Evolutionary conservation across 2,113 vertebrate genomes (phyloP).

Genomic region (Fulica atra): DNA sequence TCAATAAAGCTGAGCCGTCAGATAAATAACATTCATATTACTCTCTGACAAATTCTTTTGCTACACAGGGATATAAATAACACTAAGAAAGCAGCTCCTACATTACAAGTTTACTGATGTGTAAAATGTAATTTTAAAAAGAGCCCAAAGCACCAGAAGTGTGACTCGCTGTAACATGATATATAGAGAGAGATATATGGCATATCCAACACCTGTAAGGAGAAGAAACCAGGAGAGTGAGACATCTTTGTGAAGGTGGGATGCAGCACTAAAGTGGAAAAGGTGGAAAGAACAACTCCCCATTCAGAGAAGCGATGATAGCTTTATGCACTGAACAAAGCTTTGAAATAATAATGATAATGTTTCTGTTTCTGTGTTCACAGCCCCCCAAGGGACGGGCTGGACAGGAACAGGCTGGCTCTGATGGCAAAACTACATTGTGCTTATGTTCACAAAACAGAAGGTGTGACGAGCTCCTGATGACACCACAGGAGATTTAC

Average conservation of each 20-base stretch:
- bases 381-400: background rate
- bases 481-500: background rate
- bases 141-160: slow-evolving; percentile 62
- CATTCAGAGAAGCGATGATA: background rate
- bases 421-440: background rate
- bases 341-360: background rate
- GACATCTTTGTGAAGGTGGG: slow-evolving; percentile 50
- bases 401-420: background rate
- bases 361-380: background rate
- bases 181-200: slow-evolving; percentile 17
- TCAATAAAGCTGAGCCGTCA: slow-evolving; percentile 81
- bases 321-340: background rate
- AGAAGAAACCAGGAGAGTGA: slow-evolving; percentile 16
- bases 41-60: slow-evolving; percentile 82
- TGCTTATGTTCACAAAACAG: background rate
- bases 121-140: slow-evolving; percentile 84
- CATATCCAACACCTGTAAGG: slow-evolving; percentile 33
- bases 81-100: slow-evolving; percentile 76
- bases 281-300: background rate
- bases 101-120: slow-evolving; percentile 85
- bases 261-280: background rate
- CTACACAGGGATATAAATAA: slow-evolving; percentile 80
- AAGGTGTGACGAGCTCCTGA: background rate
- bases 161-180: slow-evolving; percentile 34
- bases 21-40: slow-evolving; percentile 84